Percentiles rank a stretch among this genome's conserved stretches.
phyloP scores from a whole-genome alignment of 2,113 vertebrate genomes.

The Todiramphus chloris region DNA sequence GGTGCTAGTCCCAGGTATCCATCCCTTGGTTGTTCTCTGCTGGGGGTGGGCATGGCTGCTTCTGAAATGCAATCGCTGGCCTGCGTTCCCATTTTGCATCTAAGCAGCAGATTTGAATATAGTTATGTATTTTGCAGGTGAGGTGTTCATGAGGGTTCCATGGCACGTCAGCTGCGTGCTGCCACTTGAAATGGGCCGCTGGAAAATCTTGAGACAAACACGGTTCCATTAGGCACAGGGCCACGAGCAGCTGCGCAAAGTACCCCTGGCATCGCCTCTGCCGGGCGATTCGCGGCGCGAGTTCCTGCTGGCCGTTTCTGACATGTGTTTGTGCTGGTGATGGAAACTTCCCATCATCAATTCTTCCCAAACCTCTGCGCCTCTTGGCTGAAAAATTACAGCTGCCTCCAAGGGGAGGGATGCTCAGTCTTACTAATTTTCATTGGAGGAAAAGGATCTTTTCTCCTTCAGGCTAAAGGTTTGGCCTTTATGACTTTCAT shows the following conservation, averaged over 20 bases:
- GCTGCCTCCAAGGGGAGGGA: conserved; percentile 4
- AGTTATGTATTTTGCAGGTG: conserved; percentile 49
- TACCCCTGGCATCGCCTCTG: conserved; percentile 25
- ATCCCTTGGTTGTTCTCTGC: background rate
- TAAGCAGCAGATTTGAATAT: conserved; percentile 29
- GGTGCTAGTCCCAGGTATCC: background rate
- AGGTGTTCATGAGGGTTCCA: conserved; percentile 30
- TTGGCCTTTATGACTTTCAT: conserved; percentile 53
- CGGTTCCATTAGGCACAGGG: conserved; percentile 30
- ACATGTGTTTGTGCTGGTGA: conserved; percentile 26
- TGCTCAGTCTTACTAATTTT: conserved; percentile 36
- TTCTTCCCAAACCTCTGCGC: conserved; percentile 24
- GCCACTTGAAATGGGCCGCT: conserved; percentile 50
- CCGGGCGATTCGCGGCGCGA: background rate
- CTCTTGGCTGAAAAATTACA: conserved; percentile 39
- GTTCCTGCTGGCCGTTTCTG: conserved; percentile 1
- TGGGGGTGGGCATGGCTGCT: background rate
- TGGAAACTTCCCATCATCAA: conserved; percentile 53
- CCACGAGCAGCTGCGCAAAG: conserved; percentile 45
- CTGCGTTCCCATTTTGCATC: conserved; percentile 13
- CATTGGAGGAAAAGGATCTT: background rate
- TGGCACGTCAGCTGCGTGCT: conserved; percentile 37
- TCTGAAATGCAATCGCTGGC: background rate
- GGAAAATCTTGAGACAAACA: conserved; percentile 55
- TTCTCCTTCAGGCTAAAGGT: conserved; percentile 43